phyloP scores from a whole-genome alignment of 2,797 vertebrate species.

The Phataginus tricuspis region DNA sequence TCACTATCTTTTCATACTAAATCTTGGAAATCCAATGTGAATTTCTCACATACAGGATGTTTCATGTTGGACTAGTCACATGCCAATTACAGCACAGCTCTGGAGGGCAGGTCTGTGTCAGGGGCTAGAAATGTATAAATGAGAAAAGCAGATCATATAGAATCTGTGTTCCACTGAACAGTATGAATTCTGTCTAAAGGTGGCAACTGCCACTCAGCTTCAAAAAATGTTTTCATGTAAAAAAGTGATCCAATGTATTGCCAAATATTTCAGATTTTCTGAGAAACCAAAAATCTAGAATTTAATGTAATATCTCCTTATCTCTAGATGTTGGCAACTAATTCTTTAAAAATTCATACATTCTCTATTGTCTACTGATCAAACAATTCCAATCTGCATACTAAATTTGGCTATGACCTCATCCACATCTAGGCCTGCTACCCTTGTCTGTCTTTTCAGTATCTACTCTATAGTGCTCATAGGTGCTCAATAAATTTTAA shows the following conservation, averaged over 20 bases:
- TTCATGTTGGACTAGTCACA: background rate
- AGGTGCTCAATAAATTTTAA: background rate
- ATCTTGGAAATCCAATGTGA: background rate
- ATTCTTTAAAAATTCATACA: background rate
- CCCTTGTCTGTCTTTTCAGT: background rate
- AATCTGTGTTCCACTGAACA: background rate
- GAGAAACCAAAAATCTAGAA: slow-evolving; percentile 27
- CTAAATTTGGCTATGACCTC: background rate
- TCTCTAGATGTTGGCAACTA: background rate
- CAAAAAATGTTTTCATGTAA: background rate
- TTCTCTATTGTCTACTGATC: background rate
- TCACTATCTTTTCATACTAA: background rate
- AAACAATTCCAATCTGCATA: background rate
- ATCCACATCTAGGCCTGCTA: background rate
- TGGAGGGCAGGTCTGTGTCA: background rate
- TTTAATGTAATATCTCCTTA: background rate
- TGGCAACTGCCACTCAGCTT: background rate
- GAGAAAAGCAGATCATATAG: background rate
- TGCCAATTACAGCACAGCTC: background rate
- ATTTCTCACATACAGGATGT: background rate
- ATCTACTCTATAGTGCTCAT: background rate
- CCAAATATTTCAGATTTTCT: background rate
- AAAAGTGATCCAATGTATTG: background rate
- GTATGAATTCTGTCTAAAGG: background rate
- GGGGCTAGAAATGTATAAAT: background rate